Evolutionary conservation across 2,888 invertebrate species (phyloP), one percentile per base, ranked within the genome.

Genomic region (Aplocera efformata): DNA sequence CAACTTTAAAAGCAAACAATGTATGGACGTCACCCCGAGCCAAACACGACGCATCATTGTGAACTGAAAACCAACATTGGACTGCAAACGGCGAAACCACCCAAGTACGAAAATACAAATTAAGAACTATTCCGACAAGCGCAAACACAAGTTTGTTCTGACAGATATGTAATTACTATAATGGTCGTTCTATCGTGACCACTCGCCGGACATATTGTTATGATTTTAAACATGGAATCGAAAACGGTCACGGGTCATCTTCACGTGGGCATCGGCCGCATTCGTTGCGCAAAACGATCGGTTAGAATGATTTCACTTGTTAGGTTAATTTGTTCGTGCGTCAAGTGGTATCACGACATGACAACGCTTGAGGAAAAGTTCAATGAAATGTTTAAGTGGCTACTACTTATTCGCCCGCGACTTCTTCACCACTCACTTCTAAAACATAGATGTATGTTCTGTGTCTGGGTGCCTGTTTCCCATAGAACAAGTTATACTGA

Each of bases 11-110:
- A 79, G 72, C 79, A 81, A 82, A 83, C 80, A 82, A 80, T 79
- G 66, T 73, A 60, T 63, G 44, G 52, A 52, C 51, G 39, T 49
- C 75, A 80, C 85, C 84, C 63, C 63, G 56, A 84, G 85, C 82
- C 64, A 82, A 75, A 77, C 85, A 85, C 85, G 85, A 85, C 72
- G 72, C 70, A 58, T 70, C 67, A 83, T 84, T 83, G 82, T 79
- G 67, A 74, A 73, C 56, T 54, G 48, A 56, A 53, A 52, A 63
- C 75, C 58, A 76, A 68, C 36, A 53, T 71, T 63, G 43, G 34
- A 47, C 34, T 57, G 38, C 66, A 53, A 46, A 40, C 45, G 52
- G 37, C 42, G 50, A 50, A 62, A 58, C 46, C 27, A 40, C 55
- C 50, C 46, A 43, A 57, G 37, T 43, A 47, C 59, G 54, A 57